Conservation (phyloP, 1,140 invertebrate species). For the Achatina immaculata region DNA sequence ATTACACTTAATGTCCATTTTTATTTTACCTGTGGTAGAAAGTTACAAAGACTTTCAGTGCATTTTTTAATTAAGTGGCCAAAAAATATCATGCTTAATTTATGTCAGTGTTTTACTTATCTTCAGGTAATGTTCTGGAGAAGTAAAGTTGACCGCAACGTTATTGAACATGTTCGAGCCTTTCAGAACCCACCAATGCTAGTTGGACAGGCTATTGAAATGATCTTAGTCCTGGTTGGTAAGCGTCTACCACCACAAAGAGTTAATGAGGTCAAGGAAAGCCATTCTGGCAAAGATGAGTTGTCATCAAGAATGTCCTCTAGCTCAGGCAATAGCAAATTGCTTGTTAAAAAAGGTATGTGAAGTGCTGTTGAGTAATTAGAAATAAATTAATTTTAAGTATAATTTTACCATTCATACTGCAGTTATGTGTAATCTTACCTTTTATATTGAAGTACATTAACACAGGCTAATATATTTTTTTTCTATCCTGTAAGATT, state of each 20-base stretch:
- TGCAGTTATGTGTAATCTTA: no score
- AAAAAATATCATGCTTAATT: no score
- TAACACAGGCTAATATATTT: no score
- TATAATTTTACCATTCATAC: no score
- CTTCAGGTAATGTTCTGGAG: slow-evolving; percentile 67
- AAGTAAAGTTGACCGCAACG: slow-evolving; percentile 65
- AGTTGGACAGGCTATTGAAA: slow-evolving; percentile 71
- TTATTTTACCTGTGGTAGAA: no score
- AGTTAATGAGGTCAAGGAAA: slow-evolving; percentile 51
- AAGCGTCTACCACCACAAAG: slow-evolving; percentile 67
- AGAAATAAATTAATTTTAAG: no score
- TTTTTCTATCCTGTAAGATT: no score
- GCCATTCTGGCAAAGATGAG: slow-evolving; percentile 55
- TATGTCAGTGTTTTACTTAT: neutral
- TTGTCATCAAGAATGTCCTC: slow-evolving; percentile 67
- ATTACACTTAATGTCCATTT: no score
- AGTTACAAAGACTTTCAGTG: no score
- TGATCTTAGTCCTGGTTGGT: slow-evolving; percentile 71
- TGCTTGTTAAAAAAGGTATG: slow-evolving; percentile 65
- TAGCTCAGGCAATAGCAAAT: slow-evolving; percentile 64
- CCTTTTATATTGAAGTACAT: no score
- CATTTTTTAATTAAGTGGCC: no score
- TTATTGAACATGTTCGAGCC: slow-evolving; percentile 66
- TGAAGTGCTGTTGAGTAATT: no score
- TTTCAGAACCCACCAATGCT: slow-evolving; percentile 68